Conservation (phyloP, 2,113 vertebrate genomes). For the Zapornia atra region DNA sequence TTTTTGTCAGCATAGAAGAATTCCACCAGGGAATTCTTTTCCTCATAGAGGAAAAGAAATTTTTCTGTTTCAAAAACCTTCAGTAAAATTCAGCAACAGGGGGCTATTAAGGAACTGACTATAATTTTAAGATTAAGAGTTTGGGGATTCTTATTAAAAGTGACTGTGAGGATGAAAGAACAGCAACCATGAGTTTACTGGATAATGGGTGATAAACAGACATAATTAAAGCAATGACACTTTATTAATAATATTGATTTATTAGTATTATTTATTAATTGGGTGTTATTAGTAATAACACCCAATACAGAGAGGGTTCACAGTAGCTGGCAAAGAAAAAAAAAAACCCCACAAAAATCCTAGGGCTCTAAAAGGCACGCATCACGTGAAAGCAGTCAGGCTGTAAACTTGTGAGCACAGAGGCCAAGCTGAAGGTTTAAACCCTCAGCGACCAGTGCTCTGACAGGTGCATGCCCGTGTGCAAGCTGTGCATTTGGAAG, state of each 20-base stretch:
- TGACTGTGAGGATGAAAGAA: background rate
- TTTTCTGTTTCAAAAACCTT: background rate
- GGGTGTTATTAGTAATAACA: background rate
- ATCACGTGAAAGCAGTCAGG: background rate
- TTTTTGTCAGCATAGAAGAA: background rate
- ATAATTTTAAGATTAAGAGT: background rate
- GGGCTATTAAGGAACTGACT: background rate
- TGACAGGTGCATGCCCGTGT: background rate
- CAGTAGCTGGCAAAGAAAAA: background rate
- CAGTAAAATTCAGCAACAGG: background rate
- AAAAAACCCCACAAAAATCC: background rate
- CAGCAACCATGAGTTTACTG: background rate
- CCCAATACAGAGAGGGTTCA: background rate
- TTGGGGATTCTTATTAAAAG: background rate
- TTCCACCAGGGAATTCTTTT: background rate
- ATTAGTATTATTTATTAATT: no score
- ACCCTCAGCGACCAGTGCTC: accelerated
- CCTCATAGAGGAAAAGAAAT: background rate
- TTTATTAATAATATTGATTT: no score
- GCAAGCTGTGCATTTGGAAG: background rate
- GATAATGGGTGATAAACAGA: background rate
- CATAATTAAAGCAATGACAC: background rate
- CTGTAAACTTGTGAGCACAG: background rate
- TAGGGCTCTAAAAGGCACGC: background rate
- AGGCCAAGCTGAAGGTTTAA: background rate